phyloP scores from a whole-genome alignment of 2,888 invertebrate species.

The Ochropacha duplaris region DNA sequence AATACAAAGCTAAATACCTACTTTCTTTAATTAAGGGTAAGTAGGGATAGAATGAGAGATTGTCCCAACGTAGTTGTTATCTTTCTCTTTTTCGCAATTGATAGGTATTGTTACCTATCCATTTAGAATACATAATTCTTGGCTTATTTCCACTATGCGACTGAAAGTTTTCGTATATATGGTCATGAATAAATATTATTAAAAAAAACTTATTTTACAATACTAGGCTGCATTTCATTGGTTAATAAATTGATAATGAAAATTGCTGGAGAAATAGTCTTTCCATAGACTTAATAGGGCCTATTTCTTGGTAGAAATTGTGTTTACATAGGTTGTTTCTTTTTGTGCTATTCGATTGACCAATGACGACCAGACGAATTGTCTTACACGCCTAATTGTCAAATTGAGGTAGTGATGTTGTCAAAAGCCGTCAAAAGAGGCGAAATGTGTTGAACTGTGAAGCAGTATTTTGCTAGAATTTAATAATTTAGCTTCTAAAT shows the following conservation, averaged over 20 bases:
- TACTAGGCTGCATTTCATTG: constrained; percentile 49
- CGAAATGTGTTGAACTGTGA: constrained; percentile 55
- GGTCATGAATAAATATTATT: no score
- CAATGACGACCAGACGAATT: constrained; percentile 73
- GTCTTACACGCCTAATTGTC: constrained; percentile 58
- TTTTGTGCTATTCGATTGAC: constrained; percentile 20
- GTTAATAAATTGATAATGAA: constrained; percentile 15
- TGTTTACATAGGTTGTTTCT: not conserved
- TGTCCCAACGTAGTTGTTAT: no score
- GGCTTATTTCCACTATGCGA: no score
- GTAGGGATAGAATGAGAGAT: no score
- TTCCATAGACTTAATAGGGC: constrained; percentile 2
- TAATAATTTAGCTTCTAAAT: constrained; percentile 42
- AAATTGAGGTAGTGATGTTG: constrained; percentile 41
- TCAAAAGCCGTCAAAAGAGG: no score
- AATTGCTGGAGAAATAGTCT: constrained; percentile 8
- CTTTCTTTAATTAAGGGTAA: no score
- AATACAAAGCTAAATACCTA: no score
- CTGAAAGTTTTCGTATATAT: no score
- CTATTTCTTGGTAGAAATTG: not conserved
- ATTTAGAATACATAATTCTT: no score
- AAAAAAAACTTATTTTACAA: no score
- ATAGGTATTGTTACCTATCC: no score
- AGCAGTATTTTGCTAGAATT: constrained; percentile 33
- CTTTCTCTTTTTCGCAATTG: no score